These are phyloP conservation scores for Onthophagus taurus DNA, from an alignment of 1,140 invertebrate genomes.

Conservation along the genomic window DNA sequence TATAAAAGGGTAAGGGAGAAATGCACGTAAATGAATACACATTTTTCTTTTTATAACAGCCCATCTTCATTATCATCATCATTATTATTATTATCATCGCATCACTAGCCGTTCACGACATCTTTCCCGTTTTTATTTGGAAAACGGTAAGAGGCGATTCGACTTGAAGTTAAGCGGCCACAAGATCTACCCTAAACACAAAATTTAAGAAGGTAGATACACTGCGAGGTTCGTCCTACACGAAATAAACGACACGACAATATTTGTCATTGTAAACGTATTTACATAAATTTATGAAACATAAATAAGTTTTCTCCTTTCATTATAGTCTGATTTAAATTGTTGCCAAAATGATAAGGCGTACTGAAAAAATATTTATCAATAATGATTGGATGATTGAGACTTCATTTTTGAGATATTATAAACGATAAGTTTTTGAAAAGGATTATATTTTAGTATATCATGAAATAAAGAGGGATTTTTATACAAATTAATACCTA, in stretches of 20 bases:
- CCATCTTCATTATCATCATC: slow-evolving; percentile 27
- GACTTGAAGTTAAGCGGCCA: slow-evolving; percentile 20
- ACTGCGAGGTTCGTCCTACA: slow-evolving; percentile 35
- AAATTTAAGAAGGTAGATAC: slow-evolving; percentile 20
- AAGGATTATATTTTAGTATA: no score
- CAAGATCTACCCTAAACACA: slow-evolving; percentile 20
- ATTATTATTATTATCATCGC: no score
- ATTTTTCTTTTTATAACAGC: slow-evolving; percentile 33
- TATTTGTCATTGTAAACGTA: slow-evolving; percentile 11
- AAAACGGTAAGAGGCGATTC: slow-evolving; percentile 33
- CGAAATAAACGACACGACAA: no score
- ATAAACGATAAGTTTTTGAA: no score
- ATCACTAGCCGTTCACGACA: slow-evolving; percentile 20
- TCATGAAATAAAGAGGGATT: no score
- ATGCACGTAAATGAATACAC: slow-evolving; percentile 32
- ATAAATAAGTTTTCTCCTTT: slow-evolving; percentile 1
- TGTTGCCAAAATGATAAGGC: no score
- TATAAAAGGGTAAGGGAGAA: no score
- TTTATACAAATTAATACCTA: no score
- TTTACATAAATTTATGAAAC: slow-evolving; percentile 13
- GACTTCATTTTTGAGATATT: no score
- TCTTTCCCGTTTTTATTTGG: slow-evolving; percentile 35
- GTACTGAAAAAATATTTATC: no score
- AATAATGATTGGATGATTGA: no score
- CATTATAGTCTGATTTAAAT: no score